phyloP scores from a whole-genome alignment of 2,113 vertebrate species.

The Cygnus atratus region DNA sequence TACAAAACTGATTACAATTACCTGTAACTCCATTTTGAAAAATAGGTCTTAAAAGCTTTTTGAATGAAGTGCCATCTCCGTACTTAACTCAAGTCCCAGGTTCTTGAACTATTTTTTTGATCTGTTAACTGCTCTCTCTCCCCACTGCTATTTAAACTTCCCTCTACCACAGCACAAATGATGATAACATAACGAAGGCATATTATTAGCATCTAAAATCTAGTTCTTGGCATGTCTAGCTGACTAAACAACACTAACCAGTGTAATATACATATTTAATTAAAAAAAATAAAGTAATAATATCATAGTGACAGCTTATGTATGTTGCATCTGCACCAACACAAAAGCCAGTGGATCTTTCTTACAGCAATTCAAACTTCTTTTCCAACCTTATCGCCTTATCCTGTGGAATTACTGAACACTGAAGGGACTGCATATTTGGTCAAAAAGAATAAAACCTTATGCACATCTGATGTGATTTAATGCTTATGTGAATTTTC shows the following conservation, averaged over 20 bases:
- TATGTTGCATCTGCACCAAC: not conserved
- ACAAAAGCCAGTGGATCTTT: not conserved
- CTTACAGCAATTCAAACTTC: not conserved
- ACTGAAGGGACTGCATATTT: not conserved
- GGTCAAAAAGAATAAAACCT: not conserved
- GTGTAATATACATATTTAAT: not conserved
- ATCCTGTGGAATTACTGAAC: not conserved
- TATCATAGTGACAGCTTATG: not conserved
- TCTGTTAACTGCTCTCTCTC: not conserved
- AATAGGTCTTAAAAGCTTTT: not conserved
- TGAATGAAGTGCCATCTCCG: not conserved
- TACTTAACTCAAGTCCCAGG: not conserved
- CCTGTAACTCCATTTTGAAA: not conserved
- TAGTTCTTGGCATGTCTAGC: not conserved
- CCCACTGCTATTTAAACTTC: not conserved
- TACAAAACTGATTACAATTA: not conserved
- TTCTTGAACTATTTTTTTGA: not conserved
- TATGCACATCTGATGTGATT: not conserved
- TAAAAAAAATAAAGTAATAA: not conserved
- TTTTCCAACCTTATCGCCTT: not conserved
- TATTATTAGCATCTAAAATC: not conserved
- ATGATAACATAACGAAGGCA: not conserved
- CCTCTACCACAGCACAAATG: not conserved
- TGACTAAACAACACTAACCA: not conserved
- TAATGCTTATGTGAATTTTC: not conserved